Base-by-base conservation (phyloP, 2,888 invertebrate genomes). In the Frankliniella fusca region DNA sequence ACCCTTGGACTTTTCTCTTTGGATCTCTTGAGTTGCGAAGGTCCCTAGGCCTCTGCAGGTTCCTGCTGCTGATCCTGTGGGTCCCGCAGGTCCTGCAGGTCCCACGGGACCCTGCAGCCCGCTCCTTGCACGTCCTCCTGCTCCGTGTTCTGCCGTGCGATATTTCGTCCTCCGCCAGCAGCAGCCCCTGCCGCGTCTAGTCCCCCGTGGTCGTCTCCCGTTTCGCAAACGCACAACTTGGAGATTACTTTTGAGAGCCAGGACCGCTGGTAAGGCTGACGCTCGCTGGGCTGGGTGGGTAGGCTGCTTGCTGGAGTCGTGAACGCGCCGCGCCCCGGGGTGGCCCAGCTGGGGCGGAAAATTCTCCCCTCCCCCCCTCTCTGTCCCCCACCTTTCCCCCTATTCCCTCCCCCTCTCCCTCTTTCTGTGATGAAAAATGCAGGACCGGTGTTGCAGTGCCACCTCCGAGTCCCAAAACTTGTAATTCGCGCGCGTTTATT, bases 141-240 rank as follows among this genome's bases (percentile, higher is more conserved):
- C 38, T 38, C 38, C 38, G 5, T 38, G 38, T 38, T 38, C 3
- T 54, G 2, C 54, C 8, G 15, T 15, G 54, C 15, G 54, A 54
- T 18, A 12, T 54, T 18, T 54, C 12, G 54, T 54, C 54, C 54
- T 5, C 54, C 54, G 54, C 18, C 54, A 12, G 12, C 54, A 54
- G 54, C 15, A 2, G 15, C 54, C 18, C 54, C 54, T 1, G 3
- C 15, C 15, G 1, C 54, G 15, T 54, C 54, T 15, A 9, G 70
- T n/a, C 70, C 70, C 70, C 23, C 70, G 27, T 27, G 70, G 70
- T 27, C 27, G 23, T 27, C 23, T 27, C 70, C 70, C 70, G 70
- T 27, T 76, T 76, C 70, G 70, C 70, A 76, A 76, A 82, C 82
- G 61, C 82, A 81, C 48, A 80, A 61, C 48, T 38, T 50, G n/a